Evolutionary conservation across 2,888 invertebrate genomes (phyloP), one percentile per base, ranked within the genome.

Genomic region (Ophioninae sp.): DNA sequence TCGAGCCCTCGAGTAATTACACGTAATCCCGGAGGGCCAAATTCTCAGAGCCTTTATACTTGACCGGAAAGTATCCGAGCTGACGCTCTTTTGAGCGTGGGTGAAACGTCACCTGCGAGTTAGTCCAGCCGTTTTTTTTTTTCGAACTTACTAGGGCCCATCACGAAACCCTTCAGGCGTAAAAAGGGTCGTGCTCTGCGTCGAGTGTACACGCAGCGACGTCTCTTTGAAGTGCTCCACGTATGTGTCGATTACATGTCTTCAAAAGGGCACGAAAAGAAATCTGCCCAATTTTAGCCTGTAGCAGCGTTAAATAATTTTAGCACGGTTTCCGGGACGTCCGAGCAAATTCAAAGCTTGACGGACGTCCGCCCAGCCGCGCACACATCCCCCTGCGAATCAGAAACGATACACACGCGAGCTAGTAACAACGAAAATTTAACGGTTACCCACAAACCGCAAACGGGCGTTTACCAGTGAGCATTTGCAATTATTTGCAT

Each of bases 401-500:
- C 23, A 22, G 20, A 22, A 17, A n/a, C n/a, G 41, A 51, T 61
- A 59, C 44, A 72, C 30, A 58, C 13, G 74, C 39, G 9, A 17
- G 51, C 64, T 41, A 61, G 78, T 74, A 79, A 74, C 74, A 79
- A 73, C 76, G 83, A 86, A 83, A 86, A 85, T 86, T 85, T 74
- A 80, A 77, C 79, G 86, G 86, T 86, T 74, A 78, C 65, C 85
- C 83, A 76, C 86, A 85, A 84, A 81, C 84, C 85, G 64, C 81
- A 80, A 85, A 82, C 81, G 83, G 80, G 77, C 75, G 77, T 84
- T 86, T 82, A 85, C 86, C 81, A 84, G 87, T 80, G 75, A 81
- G 83, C 75, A 79, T 83, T 79, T 80, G 87, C 86, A 86, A 87
- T 87, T 87, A 87, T 88, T 87, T 87, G 88, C 85, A 85, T 76